These are phyloP conservation scores for Dromiciops gliroides DNA, from an alignment of 2,113 vertebrate genomes.

Conservation along the genomic window DNA sequence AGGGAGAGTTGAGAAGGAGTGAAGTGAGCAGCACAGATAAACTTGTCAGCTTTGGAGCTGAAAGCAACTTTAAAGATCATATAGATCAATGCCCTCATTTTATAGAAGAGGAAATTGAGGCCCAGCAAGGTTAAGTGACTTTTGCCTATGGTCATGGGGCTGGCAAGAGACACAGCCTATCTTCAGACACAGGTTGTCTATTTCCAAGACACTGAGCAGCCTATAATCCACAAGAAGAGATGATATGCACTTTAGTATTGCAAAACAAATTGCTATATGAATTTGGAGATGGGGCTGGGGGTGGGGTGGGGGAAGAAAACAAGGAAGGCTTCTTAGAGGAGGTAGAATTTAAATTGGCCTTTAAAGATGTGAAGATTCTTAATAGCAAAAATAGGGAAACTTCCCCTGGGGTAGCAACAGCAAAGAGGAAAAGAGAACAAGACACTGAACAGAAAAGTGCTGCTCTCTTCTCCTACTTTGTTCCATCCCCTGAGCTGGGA, in stretches of 20 bases:
- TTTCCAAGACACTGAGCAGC: not conserved
- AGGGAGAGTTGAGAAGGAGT: not conserved
- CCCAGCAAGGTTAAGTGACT: not conserved
- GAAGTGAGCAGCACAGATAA: not conserved
- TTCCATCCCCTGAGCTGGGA: not conserved
- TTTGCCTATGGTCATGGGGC: not conserved
- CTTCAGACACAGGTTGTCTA: not conserved
- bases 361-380: not conserved
- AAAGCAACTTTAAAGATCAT: not conserved
- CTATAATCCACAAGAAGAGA: not conserved
- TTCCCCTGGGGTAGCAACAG: not conserved
- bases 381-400: not conserved
- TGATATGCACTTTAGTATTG: not conserved
- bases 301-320: not conserved
- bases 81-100: not conserved
- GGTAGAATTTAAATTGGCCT: not conserved
- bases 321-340: not conserved
- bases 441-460: not conserved
- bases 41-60: not conserved
- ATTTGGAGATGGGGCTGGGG: not conserved
- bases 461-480: not conserved
- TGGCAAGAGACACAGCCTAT: not conserved
- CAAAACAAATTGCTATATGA: not conserved
- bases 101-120: not conserved
- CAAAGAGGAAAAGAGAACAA: not conserved